Base-by-base conservation (phyloP, 1,140 invertebrate species). In the Pseudomyrmex cubaensis region DNA sequence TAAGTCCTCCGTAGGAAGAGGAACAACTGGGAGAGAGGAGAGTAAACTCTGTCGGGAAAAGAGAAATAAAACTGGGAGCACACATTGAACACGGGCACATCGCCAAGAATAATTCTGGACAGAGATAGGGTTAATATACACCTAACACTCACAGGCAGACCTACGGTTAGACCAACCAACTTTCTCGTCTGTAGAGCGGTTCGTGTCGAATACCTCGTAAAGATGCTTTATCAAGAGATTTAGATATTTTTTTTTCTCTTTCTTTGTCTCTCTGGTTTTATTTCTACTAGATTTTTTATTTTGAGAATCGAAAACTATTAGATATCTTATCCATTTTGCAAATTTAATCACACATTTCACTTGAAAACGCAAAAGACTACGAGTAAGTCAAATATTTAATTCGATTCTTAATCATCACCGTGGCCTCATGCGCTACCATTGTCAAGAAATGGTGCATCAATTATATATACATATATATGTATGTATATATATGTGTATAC, bases 121-220 rank as follows among this genome's bases (percentile, higher is more conserved):
- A 93, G 91, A 93, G 91, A 88, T 90, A 92, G 88, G 90, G 83
- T 89, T 93, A 87, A 90, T 89, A 82, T 87, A 93, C 92, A 93
- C 93, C 92, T 94, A 94, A 93, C 93, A 94, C 93, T 92, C 91
- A 93, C 93, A 94, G 90, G 93, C 93, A 94, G 92, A 93, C 91
- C 93, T 94, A 94, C 91, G 83, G 89, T 92, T 90, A 92, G 91
- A 92, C 87, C 90, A 93, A 92, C 89, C 93, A 93, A 93, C 90
- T 90, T 83, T 92, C 82, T 92, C 87, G 87, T 87, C 92, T 90
- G 88, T 90, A 89, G 87, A 91, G 69, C 78, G 84, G 86, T 87
- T 74, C 92, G 88, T 88, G 90, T 92, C 92, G 92, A 94, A 93
- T 92, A 89, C 90, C 63, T 67, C 8, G 44, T 20, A n/a, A 46